Conservation (phyloP, 2,797 vertebrate species). For the Poecilia picta region DNA sequence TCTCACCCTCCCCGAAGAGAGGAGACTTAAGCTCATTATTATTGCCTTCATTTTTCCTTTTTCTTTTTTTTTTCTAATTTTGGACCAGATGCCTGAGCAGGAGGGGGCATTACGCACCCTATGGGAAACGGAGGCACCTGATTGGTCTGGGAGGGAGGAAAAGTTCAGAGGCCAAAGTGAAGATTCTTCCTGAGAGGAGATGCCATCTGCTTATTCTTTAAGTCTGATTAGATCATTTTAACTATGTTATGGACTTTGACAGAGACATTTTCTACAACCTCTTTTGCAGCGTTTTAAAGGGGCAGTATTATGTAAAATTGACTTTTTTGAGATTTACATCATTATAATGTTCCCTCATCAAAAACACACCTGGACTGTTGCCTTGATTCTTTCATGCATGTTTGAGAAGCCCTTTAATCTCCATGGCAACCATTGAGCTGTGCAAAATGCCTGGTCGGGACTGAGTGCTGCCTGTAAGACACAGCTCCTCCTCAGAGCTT, state of each 20-base stretch:
- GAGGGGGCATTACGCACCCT: slow-evolving; percentile 64
- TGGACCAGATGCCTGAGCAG: slow-evolving; percentile 77
- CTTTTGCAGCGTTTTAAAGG: background rate
- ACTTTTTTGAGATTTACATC: too few relatives aligned
- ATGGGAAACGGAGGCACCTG: slow-evolving; percentile 58
- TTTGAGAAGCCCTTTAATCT: too few relatives aligned
- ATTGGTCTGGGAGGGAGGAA: slow-evolving; percentile 71
- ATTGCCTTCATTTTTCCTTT: slow-evolving; percentile 60
- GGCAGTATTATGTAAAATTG: too few relatives aligned
- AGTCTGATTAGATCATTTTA: slow-evolving; percentile 38
- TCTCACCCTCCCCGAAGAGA: slow-evolving; percentile 60
- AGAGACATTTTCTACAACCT: background rate
- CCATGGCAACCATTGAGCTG: too few relatives aligned
- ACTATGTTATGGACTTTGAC: slow-evolving; percentile 33
- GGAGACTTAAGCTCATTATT: slow-evolving; percentile 73
- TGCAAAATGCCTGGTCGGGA: too few relatives aligned
- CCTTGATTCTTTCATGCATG: too few relatives aligned
- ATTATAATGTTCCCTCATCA: too few relatives aligned
- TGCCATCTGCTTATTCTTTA: slow-evolving; percentile 74
- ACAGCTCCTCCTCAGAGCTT: too few relatives aligned
- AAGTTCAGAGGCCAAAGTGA: slow-evolving; percentile 72
- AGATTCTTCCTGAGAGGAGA: slow-evolving; percentile 69
- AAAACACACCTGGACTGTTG: too few relatives aligned
- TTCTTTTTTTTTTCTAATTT: slow-evolving; percentile 66
- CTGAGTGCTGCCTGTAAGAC: too few relatives aligned